Base-by-base conservation (phyloP, 2,797 vertebrate species). In the Chanos chanos region DNA sequence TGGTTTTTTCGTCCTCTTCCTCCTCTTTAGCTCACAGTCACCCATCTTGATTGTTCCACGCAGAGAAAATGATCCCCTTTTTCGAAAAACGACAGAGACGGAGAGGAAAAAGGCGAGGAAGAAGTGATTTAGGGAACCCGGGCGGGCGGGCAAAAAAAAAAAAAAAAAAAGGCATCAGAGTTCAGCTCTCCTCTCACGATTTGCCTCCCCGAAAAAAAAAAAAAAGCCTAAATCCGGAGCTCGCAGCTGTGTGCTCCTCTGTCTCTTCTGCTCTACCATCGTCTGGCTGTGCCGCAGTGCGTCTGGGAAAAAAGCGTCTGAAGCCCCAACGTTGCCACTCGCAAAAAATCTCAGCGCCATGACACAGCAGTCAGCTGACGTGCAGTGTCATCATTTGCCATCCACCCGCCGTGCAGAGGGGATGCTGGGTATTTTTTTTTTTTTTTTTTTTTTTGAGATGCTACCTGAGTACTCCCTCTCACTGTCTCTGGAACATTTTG, bases 281-380 rank as follows among this genome's bases (percentile, higher is more conserved):
- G 80, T 88, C 82, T 87, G 86, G 81, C 78, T 68, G 85, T 83
- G 89, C 86, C 77, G 89, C 89, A 83, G 66, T 88, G 87, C 82
- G 82, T 85, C 86, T 81, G 78, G 82, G 84, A 87, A 64, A 87
- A 86, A 85, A 81, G 85, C 47, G 62, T 59, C 60, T 74, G 64
- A 72, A 66, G 48, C 59, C 57, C 6, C 54, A 54, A 51, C 39
- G 8, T 67, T 69, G 67, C 54, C 72, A 65, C 72, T 64, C 52
- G 59, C 49, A 53, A 68, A 74, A 68, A 67, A 68, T n/a, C 56
- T 47, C 82, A 84, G 86, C 86, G 86, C 84, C 81, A 77, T 89
- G 90, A 91, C 91, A 89, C 85, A 79, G 88, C 89, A 89, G 89
- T 91, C 91, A 91, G 91, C 90, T 89, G 92, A 92, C 88, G 85